These are phyloP conservation scores for Tangara arthus DNA, from an alignment of 2,797 vertebrate genomes.

Conservation along the genomic window DNA sequence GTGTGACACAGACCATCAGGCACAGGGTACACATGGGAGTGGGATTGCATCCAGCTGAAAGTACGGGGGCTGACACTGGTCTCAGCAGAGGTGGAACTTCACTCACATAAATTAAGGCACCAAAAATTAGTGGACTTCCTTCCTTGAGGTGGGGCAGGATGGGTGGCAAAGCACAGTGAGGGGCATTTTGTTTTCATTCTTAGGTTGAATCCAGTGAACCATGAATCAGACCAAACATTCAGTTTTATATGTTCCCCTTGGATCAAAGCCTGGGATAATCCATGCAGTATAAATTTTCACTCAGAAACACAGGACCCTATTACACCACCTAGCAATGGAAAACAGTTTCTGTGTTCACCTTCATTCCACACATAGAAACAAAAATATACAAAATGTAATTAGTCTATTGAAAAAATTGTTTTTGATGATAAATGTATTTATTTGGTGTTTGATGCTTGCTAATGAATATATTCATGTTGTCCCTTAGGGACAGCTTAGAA, in stretches of 20 bases:
- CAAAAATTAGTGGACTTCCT: background rate
- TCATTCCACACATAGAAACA: background rate
- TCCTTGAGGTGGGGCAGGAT: background rate
- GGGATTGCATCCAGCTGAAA: background rate
- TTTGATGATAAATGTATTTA: background rate
- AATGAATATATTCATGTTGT: background rate
- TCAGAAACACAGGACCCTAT: background rate
- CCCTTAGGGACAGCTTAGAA: conserved; percentile 5
- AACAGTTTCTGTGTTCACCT: background rate
- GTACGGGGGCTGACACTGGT: background rate
- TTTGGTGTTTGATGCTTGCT: background rate
- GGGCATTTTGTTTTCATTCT: background rate
- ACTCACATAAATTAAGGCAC: background rate
- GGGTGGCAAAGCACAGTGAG: background rate
- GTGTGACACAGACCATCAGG: background rate
- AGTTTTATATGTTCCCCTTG: background rate
- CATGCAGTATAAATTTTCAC: background rate
- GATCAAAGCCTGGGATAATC: background rate
- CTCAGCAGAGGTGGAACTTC: background rate
- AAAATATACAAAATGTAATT: background rate
- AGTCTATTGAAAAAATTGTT: background rate
- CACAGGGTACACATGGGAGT: background rate
- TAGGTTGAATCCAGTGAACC: background rate
- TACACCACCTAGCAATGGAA: background rate
- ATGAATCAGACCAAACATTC: background rate